These are phyloP conservation scores for Macrosiphum euphorbiae DNA, from an alignment of 2,888 invertebrate genomes.

Conservation along the genomic window DNA sequence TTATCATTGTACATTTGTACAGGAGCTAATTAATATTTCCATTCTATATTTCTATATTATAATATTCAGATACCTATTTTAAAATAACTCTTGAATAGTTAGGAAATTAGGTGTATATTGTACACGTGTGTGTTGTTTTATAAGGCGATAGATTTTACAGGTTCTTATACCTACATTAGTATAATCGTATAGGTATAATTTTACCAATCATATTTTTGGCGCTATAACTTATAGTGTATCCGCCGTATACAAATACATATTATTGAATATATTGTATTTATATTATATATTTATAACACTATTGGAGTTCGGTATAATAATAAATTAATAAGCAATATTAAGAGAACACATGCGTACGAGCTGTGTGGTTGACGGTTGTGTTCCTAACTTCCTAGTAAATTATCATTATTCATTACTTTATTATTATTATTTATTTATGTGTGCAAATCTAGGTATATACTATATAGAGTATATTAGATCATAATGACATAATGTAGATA, in stretches of 20 bases:
- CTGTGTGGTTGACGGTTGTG: background rate
- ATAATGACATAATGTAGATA: background rate
- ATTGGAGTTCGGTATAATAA: background rate
- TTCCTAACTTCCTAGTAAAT: background rate
- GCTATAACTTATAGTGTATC: background rate
- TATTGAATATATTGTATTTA: too few species aligned
- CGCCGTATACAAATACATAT: background rate
- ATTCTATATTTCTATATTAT: too few species aligned
- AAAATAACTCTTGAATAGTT: background rate
- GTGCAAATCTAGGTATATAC: background rate
- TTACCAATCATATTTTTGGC: background rate
- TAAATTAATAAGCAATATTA: background rate
- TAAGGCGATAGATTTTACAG: background rate
- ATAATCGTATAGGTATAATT: background rate
- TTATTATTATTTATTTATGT: too few species aligned
- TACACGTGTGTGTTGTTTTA: background rate
- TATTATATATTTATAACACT: too few species aligned
- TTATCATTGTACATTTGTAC: background rate
- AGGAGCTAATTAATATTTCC: background rate
- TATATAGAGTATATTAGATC: too few species aligned
- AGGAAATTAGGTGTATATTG: background rate
- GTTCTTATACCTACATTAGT: background rate
- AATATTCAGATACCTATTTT: background rate
- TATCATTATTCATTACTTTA: background rate
- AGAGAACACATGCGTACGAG: background rate